phyloP scores from a whole-genome alignment of 2,888 invertebrate species.

The Tachystola acroxantha region DNA sequence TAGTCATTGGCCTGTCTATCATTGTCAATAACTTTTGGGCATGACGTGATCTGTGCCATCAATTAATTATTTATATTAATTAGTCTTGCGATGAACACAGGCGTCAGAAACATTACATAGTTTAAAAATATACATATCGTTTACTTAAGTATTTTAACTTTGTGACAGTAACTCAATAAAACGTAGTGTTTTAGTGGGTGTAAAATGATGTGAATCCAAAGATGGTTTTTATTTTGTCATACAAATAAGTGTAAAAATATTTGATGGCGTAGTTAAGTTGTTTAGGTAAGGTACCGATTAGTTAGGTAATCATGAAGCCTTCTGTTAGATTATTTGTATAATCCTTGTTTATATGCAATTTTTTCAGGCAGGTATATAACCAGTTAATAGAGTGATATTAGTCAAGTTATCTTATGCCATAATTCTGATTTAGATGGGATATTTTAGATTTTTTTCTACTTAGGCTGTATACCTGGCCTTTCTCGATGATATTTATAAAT shows the following conservation, averaged over 20 bases:
- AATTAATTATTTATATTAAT: too few relatives aligned
- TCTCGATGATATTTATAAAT: conserved; percentile 10
- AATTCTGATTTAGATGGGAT: too few relatives aligned
- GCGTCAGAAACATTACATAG: conserved; percentile 31
- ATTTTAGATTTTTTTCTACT: too few relatives aligned
- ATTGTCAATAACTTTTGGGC: too few relatives aligned
- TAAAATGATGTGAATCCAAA: conserved; percentile 59
- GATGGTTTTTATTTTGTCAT: conserved; percentile 70
- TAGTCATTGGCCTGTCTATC: too few relatives aligned
- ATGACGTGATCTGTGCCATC: too few relatives aligned
- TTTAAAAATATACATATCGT: conserved; percentile 68
- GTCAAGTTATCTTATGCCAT: too few relatives aligned
- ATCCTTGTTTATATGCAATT: too few relatives aligned
- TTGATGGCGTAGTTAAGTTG: conserved; percentile 37
- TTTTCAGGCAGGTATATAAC: too few relatives aligned
- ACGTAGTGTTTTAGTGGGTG: conserved; percentile 31
- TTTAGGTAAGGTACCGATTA: conserved; percentile 20
- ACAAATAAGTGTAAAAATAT: conserved; percentile 49
- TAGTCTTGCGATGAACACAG: neutral
- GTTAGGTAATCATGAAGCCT: conserved; percentile 33
- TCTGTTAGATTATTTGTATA: conserved; percentile 30
- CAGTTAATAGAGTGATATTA: too few relatives aligned
- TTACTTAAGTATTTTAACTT: conserved; percentile 53
- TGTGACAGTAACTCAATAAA: conserved; percentile 68
- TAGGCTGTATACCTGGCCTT: conserved; percentile 13